phyloP scores from a whole-genome alignment of 2,797 vertebrate species.

The Knipowitschia caucasica region DNA sequence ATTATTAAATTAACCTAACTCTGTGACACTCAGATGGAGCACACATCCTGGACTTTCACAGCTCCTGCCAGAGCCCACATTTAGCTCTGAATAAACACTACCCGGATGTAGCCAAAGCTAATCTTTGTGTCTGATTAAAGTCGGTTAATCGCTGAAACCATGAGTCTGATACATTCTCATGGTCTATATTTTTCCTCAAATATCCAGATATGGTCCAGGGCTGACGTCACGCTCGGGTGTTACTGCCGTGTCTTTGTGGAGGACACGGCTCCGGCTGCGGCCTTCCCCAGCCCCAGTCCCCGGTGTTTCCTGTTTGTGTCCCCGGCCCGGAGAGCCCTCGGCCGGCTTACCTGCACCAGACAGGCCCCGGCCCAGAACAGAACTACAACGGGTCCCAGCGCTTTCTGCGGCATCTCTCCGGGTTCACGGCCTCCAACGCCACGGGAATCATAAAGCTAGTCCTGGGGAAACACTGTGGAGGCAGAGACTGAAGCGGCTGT shows the following conservation, averaged over 20 bases:
- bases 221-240: conserved; percentile 57
- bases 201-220: conserved; percentile 41
- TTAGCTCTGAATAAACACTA: conserved; percentile 37
- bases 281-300: conserved; percentile 54
- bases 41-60: too few relatives aligned
- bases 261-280: conserved; percentile 66
- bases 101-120: conserved; percentile 57
- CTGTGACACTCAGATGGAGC: too few relatives aligned
- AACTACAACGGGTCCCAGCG: conserved; percentile 76
- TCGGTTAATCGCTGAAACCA: background rate
- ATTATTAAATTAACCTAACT: too few relatives aligned
- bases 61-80: conserved; percentile 13
- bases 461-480: conserved; percentile 38
- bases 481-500: conserved; percentile 16
- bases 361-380: conserved; percentile 76
- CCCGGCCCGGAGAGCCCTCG: conserved; percentile 30
- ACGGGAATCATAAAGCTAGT: conserved; percentile 70
- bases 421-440: conserved; percentile 60
- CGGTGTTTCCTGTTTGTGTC: conserved; percentile 50
- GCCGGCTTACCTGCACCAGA: conserved; percentile 79
- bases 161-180: too few relatives aligned
- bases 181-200: background rate
- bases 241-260: conserved; percentile 64
- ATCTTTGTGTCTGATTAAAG: conserved; percentile 36
- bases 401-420: conserved; percentile 78